Base-by-base conservation (phyloP, 2,797 vertebrate species). In the Steatocranus sp. region DNA sequence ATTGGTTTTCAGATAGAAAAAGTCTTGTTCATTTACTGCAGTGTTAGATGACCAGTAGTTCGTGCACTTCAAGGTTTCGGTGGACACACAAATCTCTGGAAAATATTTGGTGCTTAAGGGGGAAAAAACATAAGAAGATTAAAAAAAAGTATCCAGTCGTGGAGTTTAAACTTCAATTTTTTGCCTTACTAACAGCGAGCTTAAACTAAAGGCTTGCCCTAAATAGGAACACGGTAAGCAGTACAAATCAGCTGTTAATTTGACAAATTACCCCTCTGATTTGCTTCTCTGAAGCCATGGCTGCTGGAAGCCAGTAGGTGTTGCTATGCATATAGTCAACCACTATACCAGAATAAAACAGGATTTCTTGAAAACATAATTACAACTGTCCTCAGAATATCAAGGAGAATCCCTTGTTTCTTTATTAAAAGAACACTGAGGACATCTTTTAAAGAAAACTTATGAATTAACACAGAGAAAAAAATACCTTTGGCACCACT, bases 1-100 rank as follows among this genome's bases (percentile, higher is more conserved):
- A 30, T n/a, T 30, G 68, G 43, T 18, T 27, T 48, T 48, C 68
- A 73, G 25, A 73, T 73, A 48, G 68, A 73, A 73, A 73, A 73
- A 32, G 25, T 73, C 20, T 43, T 25, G 36, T 1, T 68, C 25
- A 49, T 48, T 49, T 73, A 49, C 25, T 73, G 68, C 17, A 73
- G 66, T 49, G 11, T 9, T 49, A 6, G 68, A 48, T 5, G 43
- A 49, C 43, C 25, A 11, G 25, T 32, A 73, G 43, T 73, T 32
- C 30, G 43, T 49, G 68, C 25, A n/a, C 41, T 49, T 73, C 25
- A 73, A 12, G 1, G 68, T 30, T 73, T 49, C 3, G 17, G 43
- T 49, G 43, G 5, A 73, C 68, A 73, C 43, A 49, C 46, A 49
- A 49, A 17, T 73, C 41, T 73, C 41, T 73, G 66, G 41, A 4